A percentile compares a stretch with the other conserved stretches of the same genome.
Conservation (phyloP, 1,140 invertebrate genomes). For the Choristoneura fumiferana region DNA sequence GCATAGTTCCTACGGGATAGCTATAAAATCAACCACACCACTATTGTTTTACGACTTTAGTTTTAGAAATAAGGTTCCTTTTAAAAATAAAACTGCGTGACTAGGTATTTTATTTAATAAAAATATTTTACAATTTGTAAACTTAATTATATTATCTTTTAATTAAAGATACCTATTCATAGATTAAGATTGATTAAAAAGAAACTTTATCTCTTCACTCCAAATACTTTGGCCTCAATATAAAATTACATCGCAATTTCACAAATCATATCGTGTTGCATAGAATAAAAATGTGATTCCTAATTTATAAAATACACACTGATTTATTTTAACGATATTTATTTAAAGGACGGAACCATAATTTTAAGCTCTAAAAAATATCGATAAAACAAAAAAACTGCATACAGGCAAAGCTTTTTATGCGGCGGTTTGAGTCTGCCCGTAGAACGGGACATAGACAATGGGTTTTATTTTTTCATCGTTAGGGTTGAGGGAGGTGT, state of each 20-base stretch:
- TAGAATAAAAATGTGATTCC: slow-evolving; percentile 16
- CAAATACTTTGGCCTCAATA: slow-evolving; percentile 12
- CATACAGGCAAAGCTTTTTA: slow-evolving; percentile 33
- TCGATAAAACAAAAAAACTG: slow-evolving; percentile 5
- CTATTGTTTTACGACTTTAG: no score
- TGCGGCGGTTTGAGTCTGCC: slow-evolving; percentile 64
- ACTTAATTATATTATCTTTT: slow-evolving; percentile 13
- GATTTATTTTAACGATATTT: slow-evolving; percentile 16
- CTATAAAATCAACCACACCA: no score
- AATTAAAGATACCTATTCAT: not conserved
- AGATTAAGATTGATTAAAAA: not conserved
- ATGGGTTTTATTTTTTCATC: slow-evolving; percentile 57
- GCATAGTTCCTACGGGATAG: no score
- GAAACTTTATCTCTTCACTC: not conserved
- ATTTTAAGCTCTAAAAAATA: not conserved
- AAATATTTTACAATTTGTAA: slow-evolving; percentile 2
- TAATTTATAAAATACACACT: slow-evolving; percentile 10
- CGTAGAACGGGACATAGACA: slow-evolving; percentile 73
- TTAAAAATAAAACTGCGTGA: not conserved
- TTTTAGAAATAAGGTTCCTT: no score
- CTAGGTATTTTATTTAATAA: slow-evolving; percentile 19
- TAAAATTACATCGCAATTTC: not conserved
- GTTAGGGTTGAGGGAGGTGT: slow-evolving; percentile 63
- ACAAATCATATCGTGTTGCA: not conserved
- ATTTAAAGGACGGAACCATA: slow-evolving; percentile 4